Conservation (phyloP, 2,888 invertebrate genomes). For the Boloria selene region DNA sequence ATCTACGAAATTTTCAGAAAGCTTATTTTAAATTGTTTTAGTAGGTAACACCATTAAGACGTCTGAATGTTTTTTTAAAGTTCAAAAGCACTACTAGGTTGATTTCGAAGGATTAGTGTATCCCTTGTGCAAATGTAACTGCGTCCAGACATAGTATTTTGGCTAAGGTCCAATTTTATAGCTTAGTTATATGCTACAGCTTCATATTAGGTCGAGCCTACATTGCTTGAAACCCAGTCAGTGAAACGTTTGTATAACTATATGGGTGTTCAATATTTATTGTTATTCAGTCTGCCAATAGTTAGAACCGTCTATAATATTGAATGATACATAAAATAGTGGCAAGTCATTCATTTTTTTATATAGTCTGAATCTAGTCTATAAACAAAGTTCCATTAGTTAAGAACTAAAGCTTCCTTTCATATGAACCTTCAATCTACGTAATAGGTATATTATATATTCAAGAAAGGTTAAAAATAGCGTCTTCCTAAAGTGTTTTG, state of each 20-base stretch:
- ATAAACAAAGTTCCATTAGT: neutral
- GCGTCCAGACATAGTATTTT: slow-evolving; percentile 67
- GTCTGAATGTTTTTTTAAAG: slow-evolving; percentile 40
- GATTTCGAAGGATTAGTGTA: slow-evolving; percentile 54
- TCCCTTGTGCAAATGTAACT: slow-evolving; percentile 63
- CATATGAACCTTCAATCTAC: no score
- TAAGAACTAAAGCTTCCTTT: neutral
- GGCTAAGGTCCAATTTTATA: slow-evolving; percentile 65
- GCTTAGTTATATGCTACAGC: slow-evolving; percentile 56
- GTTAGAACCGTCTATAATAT: slow-evolving; percentile 14
- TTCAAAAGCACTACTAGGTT: slow-evolving; percentile 41
- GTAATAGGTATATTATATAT: no score
- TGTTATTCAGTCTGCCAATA: slow-evolving; percentile 23
- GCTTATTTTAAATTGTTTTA: slow-evolving; percentile 33
- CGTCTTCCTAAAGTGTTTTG: neutral
- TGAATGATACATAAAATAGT: slow-evolving; percentile 20
- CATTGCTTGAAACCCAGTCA: slow-evolving; percentile 34
- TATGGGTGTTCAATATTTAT: slow-evolving; percentile 16
- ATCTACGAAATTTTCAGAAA: slow-evolving; percentile 17
- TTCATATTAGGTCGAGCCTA: slow-evolving; percentile 36
- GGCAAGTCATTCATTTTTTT: slow-evolving; percentile 12
- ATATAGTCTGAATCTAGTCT: slow-evolving; percentile 5
- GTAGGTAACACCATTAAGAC: slow-evolving; percentile 34
- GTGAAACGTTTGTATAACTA: slow-evolving; percentile 31
- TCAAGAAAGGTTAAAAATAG: neutral